These are phyloP conservation scores for Stegophylla sp. DNA, from an alignment of 2,888 invertebrate genomes.

Conservation along the genomic window DNA sequence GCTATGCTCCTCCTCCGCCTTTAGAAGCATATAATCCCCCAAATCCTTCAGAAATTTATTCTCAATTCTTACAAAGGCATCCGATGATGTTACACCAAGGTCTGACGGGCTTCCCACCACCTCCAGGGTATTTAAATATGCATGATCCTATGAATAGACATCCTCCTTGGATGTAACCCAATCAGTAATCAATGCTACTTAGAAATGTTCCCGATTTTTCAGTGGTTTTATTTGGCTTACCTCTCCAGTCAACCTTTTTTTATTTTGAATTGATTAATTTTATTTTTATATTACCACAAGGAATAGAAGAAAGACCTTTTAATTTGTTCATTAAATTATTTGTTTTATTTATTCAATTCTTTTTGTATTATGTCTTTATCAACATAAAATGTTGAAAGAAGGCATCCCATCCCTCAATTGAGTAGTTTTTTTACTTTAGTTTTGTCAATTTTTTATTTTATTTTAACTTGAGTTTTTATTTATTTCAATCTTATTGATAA, in stretches of 20 bases:
- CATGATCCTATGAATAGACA: conserved; percentile 73
- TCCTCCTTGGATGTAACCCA: conserved; percentile 73
- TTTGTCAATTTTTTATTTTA: too few species aligned
- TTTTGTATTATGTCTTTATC: background rate
- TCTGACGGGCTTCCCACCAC: conserved; percentile 67
- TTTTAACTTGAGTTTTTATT: background rate
- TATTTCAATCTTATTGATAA: background rate
- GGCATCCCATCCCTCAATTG: background rate
- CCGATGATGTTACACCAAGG: conserved; percentile 66
- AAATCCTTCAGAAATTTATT: conserved; percentile 64
- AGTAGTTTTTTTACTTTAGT: background rate
- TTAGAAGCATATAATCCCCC: conserved; percentile 67
- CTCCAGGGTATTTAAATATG: conserved; percentile 71
- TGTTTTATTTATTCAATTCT: background rate
- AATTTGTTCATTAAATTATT: background rate
- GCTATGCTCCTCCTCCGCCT: conserved; percentile 67
- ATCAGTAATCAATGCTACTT: conserved; percentile 39
- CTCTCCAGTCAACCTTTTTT: background rate
- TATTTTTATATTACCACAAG: background rate
- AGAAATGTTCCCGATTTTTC: conserved; percentile 18
- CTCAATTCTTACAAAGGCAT: conserved; percentile 75
- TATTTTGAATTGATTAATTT: background rate
- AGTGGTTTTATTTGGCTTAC: background rate
- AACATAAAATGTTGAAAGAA: background rate
- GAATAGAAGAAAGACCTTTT: background rate